Evolutionary conservation across 2,113 vertebrate genomes (phyloP).

Genomic region (Gopherus flavomarginatus): DNA sequence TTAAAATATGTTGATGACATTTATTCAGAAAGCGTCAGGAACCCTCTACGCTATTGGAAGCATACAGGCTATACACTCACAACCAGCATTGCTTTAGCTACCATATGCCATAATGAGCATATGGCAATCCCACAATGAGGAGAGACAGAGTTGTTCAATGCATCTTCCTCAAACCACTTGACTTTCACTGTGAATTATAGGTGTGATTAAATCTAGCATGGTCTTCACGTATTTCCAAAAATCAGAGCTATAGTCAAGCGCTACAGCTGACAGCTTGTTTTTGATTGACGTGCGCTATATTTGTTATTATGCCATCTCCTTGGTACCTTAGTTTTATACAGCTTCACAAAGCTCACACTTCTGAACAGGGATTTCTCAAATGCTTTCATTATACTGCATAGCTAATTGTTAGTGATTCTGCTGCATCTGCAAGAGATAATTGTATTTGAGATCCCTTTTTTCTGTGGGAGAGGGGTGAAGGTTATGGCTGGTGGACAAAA

Average conservation of each 20-base stretch:
- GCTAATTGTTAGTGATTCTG: background rate
- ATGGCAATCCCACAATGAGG: background rate
- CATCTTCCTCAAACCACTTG: conserved; percentile 38
- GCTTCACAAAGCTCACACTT: background rate
- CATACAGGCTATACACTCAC: background rate
- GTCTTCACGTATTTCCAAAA: conserved; percentile 53
- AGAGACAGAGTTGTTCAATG: background rate
- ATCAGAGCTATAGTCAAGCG: background rate
- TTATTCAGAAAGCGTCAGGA: conserved; percentile 22
- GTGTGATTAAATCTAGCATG: conserved; percentile 39
- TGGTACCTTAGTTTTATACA: background rate
- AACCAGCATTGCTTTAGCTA: background rate
- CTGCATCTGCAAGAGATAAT: background rate
- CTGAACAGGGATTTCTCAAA: background rate
- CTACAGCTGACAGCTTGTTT: background rate
- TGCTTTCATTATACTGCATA: background rate
- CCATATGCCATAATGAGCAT: background rate
- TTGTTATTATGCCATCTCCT: conserved; percentile 40
- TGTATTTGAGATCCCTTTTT: background rate
- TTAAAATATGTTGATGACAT: conserved; percentile 25
- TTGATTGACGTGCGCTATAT: conserved; percentile 56
- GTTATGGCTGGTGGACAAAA: background rate
- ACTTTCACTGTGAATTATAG: conserved; percentile 42
- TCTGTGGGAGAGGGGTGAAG: background rate
- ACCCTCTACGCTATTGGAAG: background rate